Conservation (phyloP, 2,888 invertebrate genomes). For the Nemoura dubitans region DNA sequence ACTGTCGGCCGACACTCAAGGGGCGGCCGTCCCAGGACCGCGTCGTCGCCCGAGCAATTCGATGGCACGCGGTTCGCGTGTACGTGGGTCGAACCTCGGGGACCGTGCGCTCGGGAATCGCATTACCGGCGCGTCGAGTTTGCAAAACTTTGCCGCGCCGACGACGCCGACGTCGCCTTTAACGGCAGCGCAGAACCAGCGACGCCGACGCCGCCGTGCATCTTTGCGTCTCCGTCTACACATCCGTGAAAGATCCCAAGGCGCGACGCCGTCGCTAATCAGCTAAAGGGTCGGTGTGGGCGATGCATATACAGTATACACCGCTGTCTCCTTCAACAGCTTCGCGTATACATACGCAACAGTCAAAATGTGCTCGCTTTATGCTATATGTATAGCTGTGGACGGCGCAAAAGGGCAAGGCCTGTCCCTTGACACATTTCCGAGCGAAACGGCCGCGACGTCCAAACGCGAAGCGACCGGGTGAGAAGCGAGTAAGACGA, state of each 20-base stretch:
- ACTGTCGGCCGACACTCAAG: too few relatives aligned
- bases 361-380: not conserved
- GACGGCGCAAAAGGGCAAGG: conserved; percentile 41
- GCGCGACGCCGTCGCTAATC: not conserved
- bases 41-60: too few relatives aligned
- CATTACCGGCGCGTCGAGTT: conserved; percentile 27
- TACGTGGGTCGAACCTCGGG: not conserved
- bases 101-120: too few relatives aligned
- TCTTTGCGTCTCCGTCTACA: not conserved
- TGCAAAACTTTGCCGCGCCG: conserved; percentile 44
- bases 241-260: not conserved
- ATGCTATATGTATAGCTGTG: too few relatives aligned
- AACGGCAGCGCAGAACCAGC: conserved; percentile 43
- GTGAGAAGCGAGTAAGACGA: not conserved
- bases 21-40: too few relatives aligned
- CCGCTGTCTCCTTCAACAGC: not conserved
- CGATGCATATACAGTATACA: too few relatives aligned
- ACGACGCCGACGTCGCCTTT: conserved; percentile 46
- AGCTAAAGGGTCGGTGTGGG: too few relatives aligned
- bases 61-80: not conserved
- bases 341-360: not conserved
- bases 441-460: not conserved
- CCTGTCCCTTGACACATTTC: conserved; percentile 14
- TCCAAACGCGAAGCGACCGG: too few relatives aligned
- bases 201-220: conserved; percentile 1